Evolutionary conservation across 1,140 invertebrate genomes (phyloP).

Genomic region (Metopolophium dirhodum): DNA sequence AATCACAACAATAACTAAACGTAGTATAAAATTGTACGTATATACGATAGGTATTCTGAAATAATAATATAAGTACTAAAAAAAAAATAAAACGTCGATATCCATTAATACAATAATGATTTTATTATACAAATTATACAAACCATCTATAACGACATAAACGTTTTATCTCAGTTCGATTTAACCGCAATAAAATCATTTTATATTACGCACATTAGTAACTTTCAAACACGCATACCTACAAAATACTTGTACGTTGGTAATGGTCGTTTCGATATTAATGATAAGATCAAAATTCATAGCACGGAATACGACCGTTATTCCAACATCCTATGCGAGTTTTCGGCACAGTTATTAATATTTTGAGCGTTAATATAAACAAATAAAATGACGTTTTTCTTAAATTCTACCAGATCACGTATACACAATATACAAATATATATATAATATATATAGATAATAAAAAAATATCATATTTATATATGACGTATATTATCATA

Average conservation of each 20-base stretch:
- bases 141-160: not conserved
- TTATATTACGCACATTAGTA: not conserved
- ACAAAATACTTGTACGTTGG: no score
- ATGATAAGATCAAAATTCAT: constrained; percentile 36
- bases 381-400: constrained; percentile 31
- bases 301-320: constrained; percentile 17
- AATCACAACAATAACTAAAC: not conserved
- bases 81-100: not conserved
- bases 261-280: not conserved
- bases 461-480: not conserved
- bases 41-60: not conserved
- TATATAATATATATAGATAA: not conserved
- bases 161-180: not conserved
- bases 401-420: constrained; percentile 6
- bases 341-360: constrained; percentile 29
- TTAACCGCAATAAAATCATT: not conserved
- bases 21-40: not conserved
- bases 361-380: not conserved
- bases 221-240: not conserved
- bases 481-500: not conserved
- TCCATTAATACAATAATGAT: not conserved
- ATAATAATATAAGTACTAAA: not conserved
- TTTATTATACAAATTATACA: not conserved
- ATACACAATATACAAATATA: not conserved
- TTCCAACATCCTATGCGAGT: not conserved